Conservation (phyloP, 2,797 vertebrate genomes). For the Sebastes hubbsi region DNA sequence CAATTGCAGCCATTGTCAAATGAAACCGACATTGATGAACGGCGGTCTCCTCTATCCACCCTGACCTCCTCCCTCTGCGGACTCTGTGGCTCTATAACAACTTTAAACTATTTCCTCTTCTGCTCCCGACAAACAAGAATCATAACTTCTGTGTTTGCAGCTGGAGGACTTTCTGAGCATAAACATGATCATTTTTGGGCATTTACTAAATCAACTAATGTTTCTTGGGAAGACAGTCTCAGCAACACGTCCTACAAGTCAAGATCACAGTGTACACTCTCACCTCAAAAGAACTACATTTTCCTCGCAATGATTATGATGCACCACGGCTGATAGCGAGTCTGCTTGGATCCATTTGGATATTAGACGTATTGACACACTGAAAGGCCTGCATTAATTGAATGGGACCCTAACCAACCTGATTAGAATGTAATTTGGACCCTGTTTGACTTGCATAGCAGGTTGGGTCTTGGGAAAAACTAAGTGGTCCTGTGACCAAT, state of each 20-base stretch:
- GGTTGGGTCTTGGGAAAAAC: neutral
- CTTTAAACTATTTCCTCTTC: neutral
- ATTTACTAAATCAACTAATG: neutral
- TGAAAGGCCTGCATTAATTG: neutral
- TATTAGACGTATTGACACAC: neutral
- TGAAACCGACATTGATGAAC: neutral
- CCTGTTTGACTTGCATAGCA: neutral
- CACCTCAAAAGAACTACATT: neutral
- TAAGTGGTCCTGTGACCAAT: neutral
- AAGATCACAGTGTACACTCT: neutral
- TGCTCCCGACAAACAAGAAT: neutral
- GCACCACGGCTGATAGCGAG: neutral
- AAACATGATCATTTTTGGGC: neutral
- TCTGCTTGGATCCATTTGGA: neutral
- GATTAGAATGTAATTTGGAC: neutral
- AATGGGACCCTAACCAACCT: neutral
- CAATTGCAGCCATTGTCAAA: neutral
- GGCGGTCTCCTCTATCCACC: neutral
- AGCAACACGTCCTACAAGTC: neutral
- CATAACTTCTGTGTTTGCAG: neutral
- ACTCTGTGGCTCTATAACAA: neutral
- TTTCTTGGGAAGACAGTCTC: neutral
- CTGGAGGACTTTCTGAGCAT: neutral
- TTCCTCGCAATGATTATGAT: neutral
- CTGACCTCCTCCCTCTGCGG: neutral